These are phyloP conservation scores for Tolmerus cingulatus DNA, from an alignment of 2,888 invertebrate genomes.

Conservation along the genomic window DNA sequence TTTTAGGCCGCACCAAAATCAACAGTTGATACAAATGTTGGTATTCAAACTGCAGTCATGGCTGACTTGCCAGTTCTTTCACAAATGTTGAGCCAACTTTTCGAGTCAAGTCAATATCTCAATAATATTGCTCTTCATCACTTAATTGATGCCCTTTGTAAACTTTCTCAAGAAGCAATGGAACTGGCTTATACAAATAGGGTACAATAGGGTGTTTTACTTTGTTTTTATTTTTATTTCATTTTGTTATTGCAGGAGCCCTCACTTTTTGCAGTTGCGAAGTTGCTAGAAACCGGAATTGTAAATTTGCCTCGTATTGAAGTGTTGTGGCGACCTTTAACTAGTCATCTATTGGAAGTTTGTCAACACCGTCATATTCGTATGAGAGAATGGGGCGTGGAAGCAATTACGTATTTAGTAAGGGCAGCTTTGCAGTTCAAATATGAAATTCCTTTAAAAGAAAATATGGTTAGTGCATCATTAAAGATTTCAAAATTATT, in stretches of 20 bases:
- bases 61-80: slow-evolving; percentile 92
- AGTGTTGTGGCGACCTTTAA: slow-evolving; percentile 93
- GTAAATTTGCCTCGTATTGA: slow-evolving; percentile 94
- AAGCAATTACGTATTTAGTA: slow-evolving; percentile 93
- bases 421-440: slow-evolving; percentile 89
- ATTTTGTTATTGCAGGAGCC: slow-evolving; percentile 74
- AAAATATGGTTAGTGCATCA: slow-evolving; percentile 74
- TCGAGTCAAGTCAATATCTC: slow-evolving; percentile 92
- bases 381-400: slow-evolving; percentile 98
- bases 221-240: neutral
- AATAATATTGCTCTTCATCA: slow-evolving; percentile 96
- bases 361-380: slow-evolving; percentile 94
- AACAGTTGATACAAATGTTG: slow-evolving; percentile 78
- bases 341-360: slow-evolving; percentile 94
- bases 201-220: slow-evolving; percentile 64
- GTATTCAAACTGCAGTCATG: slow-evolving; percentile 95
- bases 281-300: slow-evolving; percentile 95
- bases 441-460: slow-evolving; percentile 81
- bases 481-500: neutral
- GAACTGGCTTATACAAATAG: slow-evolving; percentile 94
- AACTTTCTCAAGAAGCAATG: slow-evolving; percentile 96
- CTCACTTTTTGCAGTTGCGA: slow-evolving; percentile 95
- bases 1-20: slow-evolving; percentile 74
- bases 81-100: slow-evolving; percentile 89
- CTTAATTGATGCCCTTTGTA: slow-evolving; percentile 94